These are phyloP conservation scores for Tiliqua scincoides DNA, from an alignment of 2,113 vertebrate species.

Conservation along the genomic window DNA sequence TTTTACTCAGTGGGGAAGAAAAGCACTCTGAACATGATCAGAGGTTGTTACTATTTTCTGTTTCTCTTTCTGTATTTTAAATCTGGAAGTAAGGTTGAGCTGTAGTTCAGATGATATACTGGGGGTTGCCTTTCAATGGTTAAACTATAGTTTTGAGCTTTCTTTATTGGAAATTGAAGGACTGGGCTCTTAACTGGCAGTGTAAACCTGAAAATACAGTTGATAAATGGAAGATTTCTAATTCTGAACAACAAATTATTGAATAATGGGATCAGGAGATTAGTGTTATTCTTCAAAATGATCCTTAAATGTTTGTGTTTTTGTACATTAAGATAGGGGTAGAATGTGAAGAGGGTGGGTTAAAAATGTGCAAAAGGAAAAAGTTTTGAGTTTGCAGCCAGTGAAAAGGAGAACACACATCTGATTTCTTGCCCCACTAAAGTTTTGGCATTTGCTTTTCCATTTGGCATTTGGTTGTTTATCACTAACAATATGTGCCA, in stretches of 20 bases:
- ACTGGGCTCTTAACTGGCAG: too few species aligned
- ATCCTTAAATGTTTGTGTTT: background rate
- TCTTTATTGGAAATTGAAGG: background rate
- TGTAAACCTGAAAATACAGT: background rate
- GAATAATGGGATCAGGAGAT: background rate
- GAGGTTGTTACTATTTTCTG: background rate
- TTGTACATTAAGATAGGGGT: background rate
- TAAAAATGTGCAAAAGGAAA: background rate
- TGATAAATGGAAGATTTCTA: background rate
- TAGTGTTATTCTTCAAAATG: background rate
- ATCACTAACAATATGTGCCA: background rate
- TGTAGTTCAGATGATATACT: too few species aligned
- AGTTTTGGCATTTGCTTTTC: background rate
- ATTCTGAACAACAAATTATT: background rate
- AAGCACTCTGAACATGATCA: background rate
- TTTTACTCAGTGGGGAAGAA: background rate
- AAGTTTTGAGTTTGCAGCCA: background rate
- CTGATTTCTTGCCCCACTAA: background rate
- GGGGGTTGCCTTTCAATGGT: background rate
- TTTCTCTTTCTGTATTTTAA: background rate
- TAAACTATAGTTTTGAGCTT: background rate
- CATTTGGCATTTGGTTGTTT: too few species aligned
- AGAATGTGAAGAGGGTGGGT: background rate
- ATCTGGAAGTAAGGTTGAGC: background rate
- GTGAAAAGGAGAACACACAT: background rate